A percentile compares a stretch with the other conserved stretches of the same genome.
Conservation (phyloP, 2,888 invertebrate species). For the Lithophane semibrunnea region DNA sequence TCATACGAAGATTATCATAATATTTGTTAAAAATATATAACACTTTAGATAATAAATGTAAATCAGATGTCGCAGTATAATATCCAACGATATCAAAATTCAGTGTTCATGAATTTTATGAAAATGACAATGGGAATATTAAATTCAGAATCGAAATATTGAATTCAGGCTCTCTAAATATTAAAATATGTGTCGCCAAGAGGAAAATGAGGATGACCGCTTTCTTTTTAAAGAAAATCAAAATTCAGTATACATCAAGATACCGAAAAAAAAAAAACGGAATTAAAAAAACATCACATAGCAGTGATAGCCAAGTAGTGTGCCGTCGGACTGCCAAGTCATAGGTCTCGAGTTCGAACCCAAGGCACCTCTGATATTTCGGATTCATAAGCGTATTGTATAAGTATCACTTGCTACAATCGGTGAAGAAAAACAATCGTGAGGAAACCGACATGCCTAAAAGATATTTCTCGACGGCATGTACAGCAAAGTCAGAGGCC, state of each 20-base stretch:
- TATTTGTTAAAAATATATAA: neutral
- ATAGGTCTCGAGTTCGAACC: too few species aligned
- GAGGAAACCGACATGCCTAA: too few species aligned
- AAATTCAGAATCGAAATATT: constrained; percentile 21
- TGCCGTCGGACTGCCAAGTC: too few species aligned
- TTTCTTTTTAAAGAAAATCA: constrained; percentile 20
- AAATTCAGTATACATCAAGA: constrained; percentile 4
- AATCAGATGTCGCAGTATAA: neutral
- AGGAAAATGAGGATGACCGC: constrained; percentile 3
- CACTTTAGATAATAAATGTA: constrained; percentile 1
- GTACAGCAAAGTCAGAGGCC: too few species aligned
- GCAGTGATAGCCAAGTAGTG: too few species aligned
- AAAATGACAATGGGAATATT: constrained; percentile 16
- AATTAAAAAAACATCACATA: constrained; percentile 18
- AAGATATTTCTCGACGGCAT: too few species aligned
- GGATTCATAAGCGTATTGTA: too few species aligned
- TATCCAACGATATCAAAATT: neutral
- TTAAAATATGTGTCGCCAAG: constrained; percentile 29
- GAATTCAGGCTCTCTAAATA: neutral
- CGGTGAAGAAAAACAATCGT: too few species aligned
- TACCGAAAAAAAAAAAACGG: constrained; percentile 8
- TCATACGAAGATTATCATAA: constrained; percentile 27
- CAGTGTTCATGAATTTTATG: constrained; percentile 17
- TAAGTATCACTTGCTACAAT: too few species aligned
- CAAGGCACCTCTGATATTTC: too few species aligned